Evolutionary conservation across 2,113 vertebrate species (phyloP).

Genomic region (Oreocharis arfaki): DNA sequence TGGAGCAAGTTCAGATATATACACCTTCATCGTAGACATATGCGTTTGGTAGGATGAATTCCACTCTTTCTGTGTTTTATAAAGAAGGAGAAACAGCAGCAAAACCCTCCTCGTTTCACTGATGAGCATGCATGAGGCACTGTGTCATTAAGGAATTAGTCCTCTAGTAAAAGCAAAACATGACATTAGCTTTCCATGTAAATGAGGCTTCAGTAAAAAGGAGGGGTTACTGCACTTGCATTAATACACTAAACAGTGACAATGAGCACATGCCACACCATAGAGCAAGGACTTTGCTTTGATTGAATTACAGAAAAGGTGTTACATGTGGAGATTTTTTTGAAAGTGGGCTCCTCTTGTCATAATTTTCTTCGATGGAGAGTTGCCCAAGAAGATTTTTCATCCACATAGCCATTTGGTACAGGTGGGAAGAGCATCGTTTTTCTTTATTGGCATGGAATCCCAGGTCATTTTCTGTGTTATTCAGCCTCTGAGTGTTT

Average conservation of each 20-base stretch:
- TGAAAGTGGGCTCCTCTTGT: not conserved
- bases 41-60: not conserved
- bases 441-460: not conserved
- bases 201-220: not conserved
- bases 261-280: not conserved
- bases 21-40: not conserved
- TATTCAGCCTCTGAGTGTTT: not conserved
- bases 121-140: not conserved
- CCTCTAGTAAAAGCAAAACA: not conserved
- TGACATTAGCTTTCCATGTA: not conserved
- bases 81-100: not conserved
- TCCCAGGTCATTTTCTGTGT: not conserved
- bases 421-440: not conserved
- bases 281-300: not conserved
- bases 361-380: not conserved
- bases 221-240: not conserved
- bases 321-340: not conserved
- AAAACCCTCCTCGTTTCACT: not conserved
- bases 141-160: not conserved
- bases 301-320: not conserved
- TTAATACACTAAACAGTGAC: not conserved
- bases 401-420: not conserved
- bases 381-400: not conserved
- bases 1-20: not conserved
- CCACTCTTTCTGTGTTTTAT: not conserved